Evolutionary conservation across 2,888 invertebrate genomes (phyloP).

Genomic region (Mesorhabditis spiculigera): DNA sequence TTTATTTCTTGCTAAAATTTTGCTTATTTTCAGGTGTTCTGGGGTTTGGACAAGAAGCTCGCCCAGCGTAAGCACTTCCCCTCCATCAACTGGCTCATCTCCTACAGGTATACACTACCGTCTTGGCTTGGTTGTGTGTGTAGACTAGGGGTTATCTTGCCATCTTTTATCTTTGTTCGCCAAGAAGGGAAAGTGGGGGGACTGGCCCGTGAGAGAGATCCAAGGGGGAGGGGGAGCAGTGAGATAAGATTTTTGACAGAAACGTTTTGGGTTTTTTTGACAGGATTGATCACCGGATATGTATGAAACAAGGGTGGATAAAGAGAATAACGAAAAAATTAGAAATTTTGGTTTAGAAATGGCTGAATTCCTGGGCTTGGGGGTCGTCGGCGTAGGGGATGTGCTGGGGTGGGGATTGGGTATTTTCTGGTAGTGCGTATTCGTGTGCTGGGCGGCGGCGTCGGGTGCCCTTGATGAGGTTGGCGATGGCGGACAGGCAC

Average conservation of each 20-base stretch:
- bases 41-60: slow-evolving; percentile 57
- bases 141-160: too few species aligned
- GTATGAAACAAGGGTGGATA: background rate
- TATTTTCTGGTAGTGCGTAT: slow-evolving; percentile 44
- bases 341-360: slow-evolving; percentile 27
- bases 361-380: slow-evolving; percentile 45
- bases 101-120: slow-evolving; percentile 66
- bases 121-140: too few species aligned
- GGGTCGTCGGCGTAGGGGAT: slow-evolving; percentile 46
- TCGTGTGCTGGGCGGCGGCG: slow-evolving; percentile 19
- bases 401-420: slow-evolving; percentile 19
- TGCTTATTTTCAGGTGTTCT: slow-evolving; percentile 40
- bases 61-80: slow-evolving; percentile 97
- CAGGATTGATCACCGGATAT: slow-evolving; percentile 3
- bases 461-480: slow-evolving; percentile 20
- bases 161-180: too few species aligned
- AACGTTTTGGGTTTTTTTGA: background rate
- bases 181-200: too few species aligned
- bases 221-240: too few species aligned
- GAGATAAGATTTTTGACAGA: background rate
- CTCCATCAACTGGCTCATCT: slow-evolving; percentile 99
- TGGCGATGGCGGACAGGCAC: slow-evolving; percentile 18
- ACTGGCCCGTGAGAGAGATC: too few species aligned
- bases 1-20: background rate
- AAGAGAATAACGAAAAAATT: too few species aligned